Evolutionary conservation across 1,140 invertebrate genomes (phyloP).

Genomic region (Sarcophaga peregrina): DNA sequence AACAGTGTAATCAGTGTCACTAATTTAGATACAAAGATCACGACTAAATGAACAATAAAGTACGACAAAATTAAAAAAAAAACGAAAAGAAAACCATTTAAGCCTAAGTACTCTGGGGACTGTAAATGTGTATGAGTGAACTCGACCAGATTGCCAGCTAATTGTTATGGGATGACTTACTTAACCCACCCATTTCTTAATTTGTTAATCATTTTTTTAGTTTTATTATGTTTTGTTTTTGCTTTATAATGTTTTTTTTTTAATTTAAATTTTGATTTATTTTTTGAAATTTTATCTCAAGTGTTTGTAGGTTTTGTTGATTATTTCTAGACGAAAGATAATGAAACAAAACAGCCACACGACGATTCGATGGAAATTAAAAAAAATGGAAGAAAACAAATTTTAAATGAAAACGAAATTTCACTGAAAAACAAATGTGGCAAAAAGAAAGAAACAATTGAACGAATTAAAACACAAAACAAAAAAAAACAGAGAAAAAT

Average conservation of each 20-base stretch:
- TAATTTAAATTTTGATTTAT: constrained; percentile 33
- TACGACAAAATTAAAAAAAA: background rate
- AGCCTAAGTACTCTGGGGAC: no score
- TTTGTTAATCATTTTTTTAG: no score
- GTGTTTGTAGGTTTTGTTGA: background rate
- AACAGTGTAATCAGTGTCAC: background rate
- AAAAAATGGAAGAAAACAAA: background rate
- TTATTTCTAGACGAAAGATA: constrained; percentile 3
- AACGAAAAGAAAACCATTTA: no score
- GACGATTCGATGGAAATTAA: background rate
- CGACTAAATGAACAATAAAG: background rate
- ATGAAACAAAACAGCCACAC: background rate
- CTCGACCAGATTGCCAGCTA: no score
- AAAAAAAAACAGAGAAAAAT: no score
- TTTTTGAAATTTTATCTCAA: constrained; percentile 11
- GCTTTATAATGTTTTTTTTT: background rate
- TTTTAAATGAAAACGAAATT: no score
- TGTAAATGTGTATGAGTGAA: no score
- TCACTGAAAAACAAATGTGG: no score
- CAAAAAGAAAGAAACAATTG: no score
- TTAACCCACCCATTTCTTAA: no score
- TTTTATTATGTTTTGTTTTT: background rate
- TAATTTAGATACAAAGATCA: constrained; percentile 22
- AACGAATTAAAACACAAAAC: no score
- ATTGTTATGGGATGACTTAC: no score